These are phyloP conservation scores for Poeciliopsis gracilis DNA, from an alignment of 2,797 vertebrate species.

Conservation along the genomic window DNA sequence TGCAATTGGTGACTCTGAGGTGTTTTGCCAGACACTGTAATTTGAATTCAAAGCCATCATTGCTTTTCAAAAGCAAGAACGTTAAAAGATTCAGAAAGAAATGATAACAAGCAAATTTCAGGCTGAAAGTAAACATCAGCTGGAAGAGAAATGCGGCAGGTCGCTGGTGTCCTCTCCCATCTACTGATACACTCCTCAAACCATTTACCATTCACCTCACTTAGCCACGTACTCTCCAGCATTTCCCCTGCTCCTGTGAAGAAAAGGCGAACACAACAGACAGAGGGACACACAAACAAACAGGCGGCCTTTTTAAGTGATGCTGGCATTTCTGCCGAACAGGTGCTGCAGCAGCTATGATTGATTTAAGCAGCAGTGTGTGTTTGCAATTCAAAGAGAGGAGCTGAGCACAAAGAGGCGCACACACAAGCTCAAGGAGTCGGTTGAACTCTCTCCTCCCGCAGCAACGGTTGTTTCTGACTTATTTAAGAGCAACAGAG, in stretches of 20 bases:
- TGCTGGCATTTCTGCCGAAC: conserved; percentile 51
- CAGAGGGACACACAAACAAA: conserved; percentile 42
- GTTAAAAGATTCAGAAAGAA: conserved; percentile 4
- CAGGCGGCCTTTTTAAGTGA: conserved; percentile 51
- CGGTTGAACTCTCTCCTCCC: conserved; percentile 46
- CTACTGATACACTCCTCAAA: conserved; percentile 42
- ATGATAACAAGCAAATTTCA: conserved; percentile 15
- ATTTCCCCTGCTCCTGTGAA: conserved; percentile 22
- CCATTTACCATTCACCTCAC: conserved; percentile 66
- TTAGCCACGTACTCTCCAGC: conserved; percentile 51
- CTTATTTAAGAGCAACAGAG: conserved; percentile 39
- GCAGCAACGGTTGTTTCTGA: conserved; percentile 41
- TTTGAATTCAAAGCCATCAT: conserved; percentile 44
- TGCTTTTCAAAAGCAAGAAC: conserved; percentile 50
- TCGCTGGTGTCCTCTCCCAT: conserved; percentile 43
- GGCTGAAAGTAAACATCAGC: conserved; percentile 31
- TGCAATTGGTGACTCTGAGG: neutral
- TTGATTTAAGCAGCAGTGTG: conserved; percentile 55
- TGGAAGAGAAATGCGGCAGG: conserved; percentile 50
- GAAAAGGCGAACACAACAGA: conserved; percentile 50
- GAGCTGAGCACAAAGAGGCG: conserved; percentile 26
- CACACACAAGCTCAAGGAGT: conserved; percentile 38
- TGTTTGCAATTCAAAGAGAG: conserved; percentile 39
- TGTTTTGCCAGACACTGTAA: neutral
- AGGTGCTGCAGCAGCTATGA: conserved; percentile 50